Evolutionary conservation across 2,888 invertebrate species (phyloP).

Genomic region (Halictus ligatus): DNA sequence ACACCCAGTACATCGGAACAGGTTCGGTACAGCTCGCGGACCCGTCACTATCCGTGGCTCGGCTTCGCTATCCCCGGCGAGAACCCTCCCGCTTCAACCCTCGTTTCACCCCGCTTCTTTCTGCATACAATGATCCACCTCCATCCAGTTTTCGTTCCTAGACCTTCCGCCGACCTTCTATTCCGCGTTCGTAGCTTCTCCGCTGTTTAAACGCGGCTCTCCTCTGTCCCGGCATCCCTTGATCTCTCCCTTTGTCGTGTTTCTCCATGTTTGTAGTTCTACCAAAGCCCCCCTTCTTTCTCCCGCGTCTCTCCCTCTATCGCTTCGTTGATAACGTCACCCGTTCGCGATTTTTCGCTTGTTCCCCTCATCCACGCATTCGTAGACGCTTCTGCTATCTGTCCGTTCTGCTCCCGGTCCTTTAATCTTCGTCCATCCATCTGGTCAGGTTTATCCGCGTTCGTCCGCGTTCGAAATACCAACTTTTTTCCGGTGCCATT

Average conservation of each 20-base stretch:
- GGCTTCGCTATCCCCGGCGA: background rate
- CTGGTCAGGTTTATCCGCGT: background rate
- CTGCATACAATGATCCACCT: slow-evolving; percentile 20
- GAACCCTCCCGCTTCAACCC: background rate
- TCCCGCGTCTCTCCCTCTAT: background rate
- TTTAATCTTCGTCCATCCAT: background rate
- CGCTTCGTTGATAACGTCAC: slow-evolving; percentile 2
- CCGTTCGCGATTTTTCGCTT: background rate
- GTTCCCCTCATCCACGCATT: background rate
- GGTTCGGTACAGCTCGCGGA: background rate
- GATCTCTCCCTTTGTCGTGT: slow-evolving; percentile 52
- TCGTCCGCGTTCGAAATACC: background rate
- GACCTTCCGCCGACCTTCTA: slow-evolving; percentile 18
- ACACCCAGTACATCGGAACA: background rate
- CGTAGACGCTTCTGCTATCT: slow-evolving; percentile 4
- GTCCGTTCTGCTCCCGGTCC: background rate
- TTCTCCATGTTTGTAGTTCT: slow-evolving; percentile 27
- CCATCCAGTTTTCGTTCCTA: slow-evolving; percentile 14
- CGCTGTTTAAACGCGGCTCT: slow-evolving; percentile 42
- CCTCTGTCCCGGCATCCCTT: slow-evolving; percentile 42
- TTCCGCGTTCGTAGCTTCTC: slow-evolving; percentile 35
- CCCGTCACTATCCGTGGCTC: background rate
- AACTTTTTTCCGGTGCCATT: background rate
- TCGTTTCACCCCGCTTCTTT: slow-evolving; percentile 22
- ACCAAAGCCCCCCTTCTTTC: background rate